These are phyloP conservation scores for Zapornia atra DNA, from an alignment of 2,113 vertebrate species.

Conservation along the genomic window DNA sequence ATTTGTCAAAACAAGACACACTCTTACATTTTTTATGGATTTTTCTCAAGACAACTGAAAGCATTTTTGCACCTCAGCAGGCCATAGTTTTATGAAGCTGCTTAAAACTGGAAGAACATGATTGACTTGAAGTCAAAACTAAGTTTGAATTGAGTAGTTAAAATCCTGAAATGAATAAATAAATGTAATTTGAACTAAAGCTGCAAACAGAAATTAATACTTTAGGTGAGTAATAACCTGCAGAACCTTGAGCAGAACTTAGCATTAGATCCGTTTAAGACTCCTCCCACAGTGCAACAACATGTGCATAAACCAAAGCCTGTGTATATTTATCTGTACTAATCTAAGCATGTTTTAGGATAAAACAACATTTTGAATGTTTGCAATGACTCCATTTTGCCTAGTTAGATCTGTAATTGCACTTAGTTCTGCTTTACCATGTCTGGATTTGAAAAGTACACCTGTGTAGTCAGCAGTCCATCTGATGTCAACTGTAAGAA, in stretches of 20 bases:
- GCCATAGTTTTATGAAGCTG: not conserved
- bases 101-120: not conserved
- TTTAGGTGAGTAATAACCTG: not conserved
- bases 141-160: not conserved
- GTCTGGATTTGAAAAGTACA: not conserved
- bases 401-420: not conserved
- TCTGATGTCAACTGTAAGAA: not conserved
- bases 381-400: not conserved
- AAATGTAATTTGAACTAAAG: not conserved
- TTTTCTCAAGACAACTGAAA: not conserved
- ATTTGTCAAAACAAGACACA: constrained; percentile 30
- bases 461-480: not conserved
- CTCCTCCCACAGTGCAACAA: not conserved
- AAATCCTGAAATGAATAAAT: not conserved
- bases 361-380: not conserved
- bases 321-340: not conserved
- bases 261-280: not conserved
- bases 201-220: not conserved
- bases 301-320: not conserved
- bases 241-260: not conserved
- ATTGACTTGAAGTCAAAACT: not conserved
- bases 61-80: not conserved
- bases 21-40: not conserved
- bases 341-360: not conserved
- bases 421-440: not conserved